A percentile compares a stretch with the other conserved stretches of the same genome.
phyloP scores from a whole-genome alignment of 2,888 invertebrate species.

The Pollenia griseotomentosa region DNA sequence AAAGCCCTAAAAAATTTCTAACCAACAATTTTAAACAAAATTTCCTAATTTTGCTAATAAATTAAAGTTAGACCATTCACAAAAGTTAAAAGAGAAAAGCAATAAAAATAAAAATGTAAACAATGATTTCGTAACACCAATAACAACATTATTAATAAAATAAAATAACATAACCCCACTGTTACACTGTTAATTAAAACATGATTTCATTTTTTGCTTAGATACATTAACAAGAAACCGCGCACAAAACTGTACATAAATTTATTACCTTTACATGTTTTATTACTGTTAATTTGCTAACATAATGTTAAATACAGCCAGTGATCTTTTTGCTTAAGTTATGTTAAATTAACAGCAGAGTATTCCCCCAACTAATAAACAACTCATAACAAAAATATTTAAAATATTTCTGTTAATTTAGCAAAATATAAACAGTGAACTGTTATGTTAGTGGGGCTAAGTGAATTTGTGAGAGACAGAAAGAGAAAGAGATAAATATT shows the following conservation, averaged over 20 bases:
- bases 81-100: background rate
- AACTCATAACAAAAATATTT: constrained; percentile 76
- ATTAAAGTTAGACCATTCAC: constrained; percentile 13
- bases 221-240: background rate
- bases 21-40: background rate
- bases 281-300: constrained; percentile 36
- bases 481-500: constrained; percentile 63
- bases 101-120: constrained; percentile 40
- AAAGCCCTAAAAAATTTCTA: too few relatives aligned
- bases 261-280: background rate
- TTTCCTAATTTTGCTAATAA: constrained; percentile 29
- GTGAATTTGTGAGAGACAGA: constrained; percentile 14
- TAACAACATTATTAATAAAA: constrained; percentile 18
- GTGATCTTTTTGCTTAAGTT: constrained; percentile 19
- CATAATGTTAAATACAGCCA: constrained; percentile 26
- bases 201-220: background rate
- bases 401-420: constrained; percentile 72
- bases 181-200: constrained; percentile 44
- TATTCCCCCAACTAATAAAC: constrained; percentile 69
- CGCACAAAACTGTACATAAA: constrained; percentile 47
- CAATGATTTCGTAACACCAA: constrained; percentile 52
- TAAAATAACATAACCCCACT: constrained; percentile 4
- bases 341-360: constrained; percentile 57
- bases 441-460: constrained; percentile 51
- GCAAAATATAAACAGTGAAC: constrained; percentile 44